phyloP scores from a whole-genome alignment of 2,113 vertebrate genomes.

The Aphyosemion australe region DNA sequence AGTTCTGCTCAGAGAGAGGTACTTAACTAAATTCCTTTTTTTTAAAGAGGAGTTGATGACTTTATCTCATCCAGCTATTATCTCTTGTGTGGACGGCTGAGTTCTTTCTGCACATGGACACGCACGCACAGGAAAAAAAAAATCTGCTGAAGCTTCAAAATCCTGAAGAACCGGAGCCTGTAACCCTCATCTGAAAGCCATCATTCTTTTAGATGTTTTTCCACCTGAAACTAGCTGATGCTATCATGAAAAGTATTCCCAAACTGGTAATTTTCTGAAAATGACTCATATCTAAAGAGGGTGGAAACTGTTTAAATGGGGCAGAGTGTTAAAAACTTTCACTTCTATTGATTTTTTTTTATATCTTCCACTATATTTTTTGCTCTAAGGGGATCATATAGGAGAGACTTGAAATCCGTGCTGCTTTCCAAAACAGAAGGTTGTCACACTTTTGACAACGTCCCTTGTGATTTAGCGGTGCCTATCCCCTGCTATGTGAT shows the following conservation, averaged over 20 bases:
- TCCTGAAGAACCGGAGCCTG: constrained; percentile 2
- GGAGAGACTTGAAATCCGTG: constrained; percentile 24
- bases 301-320: background rate
- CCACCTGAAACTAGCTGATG: constrained; percentile 1
- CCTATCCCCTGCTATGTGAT: constrained; percentile 58
- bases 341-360: background rate
- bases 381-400: constrained; percentile 9
- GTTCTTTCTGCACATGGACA: background rate
- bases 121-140: background rate
- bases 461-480: constrained; percentile 52
- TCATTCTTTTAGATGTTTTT: constrained; percentile 3
- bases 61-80: constrained; percentile 46
- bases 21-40: constrained; percentile 38
- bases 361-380: background rate
- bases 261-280: background rate
- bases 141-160: constrained; percentile 8
- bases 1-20: constrained; percentile 47
- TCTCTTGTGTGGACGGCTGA: constrained; percentile 28
- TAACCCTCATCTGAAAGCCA: background rate
- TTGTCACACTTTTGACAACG: constrained; percentile 48
- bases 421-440: constrained; percentile 35
- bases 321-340: constrained; percentile 5
- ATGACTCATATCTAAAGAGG: background rate
- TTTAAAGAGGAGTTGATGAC: constrained; percentile 38
- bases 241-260: background rate